Base-by-base conservation (phyloP, 2,113 vertebrate species). In the Aptenodytes patagonicus region DNA sequence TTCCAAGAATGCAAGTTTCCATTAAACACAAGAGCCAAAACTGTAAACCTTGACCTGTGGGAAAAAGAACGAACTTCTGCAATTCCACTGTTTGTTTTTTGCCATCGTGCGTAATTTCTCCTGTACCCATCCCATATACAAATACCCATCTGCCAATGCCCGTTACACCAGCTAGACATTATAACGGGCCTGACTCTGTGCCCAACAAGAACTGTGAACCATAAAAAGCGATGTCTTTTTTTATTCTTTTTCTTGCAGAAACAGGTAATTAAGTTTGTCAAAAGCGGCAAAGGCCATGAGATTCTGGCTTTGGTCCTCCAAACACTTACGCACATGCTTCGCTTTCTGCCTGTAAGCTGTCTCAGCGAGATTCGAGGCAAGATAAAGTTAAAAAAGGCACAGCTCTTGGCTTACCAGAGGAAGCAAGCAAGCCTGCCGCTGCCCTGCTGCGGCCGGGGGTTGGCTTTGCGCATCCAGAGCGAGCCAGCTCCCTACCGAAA, bases 1-100 rank as follows among this genome's bases (percentile, higher is more conserved):
- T 97, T 98, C 96, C 97, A 97, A 96, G 97, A 98, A 98, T 96
- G 95, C 71, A 97, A 98, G 85, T 98, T 98, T 98, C 97, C 97
- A 97, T 97, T 97, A 95, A 95, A 76, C 77, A 72, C 57, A 21
- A 49, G 80, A 68, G 96, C 93, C 95, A 98, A 96, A 94, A 91
- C 54, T 80, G 36, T 58, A 88, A 94, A 93, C 70, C 47, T 86
- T 46, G 82, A 96, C 90, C 73, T 91, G 72, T 87, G 83, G 89
- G 95, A 95, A 96, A 71, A 64, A 36, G n/a, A 91, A 84, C 4
- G 38, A 87, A 70, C 87, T 90, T 77, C 60, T 68, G 49, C 2
- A 18, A 85, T 72, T 86, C 65, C 40, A 34, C 44, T 87, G 83
- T 57, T 86, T 77, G 34, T 2, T 60, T 57, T 62, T 18, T 62